Evolutionary conservation across 2,888 invertebrate species (phyloP).

Genomic region (Ecdyonurus torrentis): DNA sequence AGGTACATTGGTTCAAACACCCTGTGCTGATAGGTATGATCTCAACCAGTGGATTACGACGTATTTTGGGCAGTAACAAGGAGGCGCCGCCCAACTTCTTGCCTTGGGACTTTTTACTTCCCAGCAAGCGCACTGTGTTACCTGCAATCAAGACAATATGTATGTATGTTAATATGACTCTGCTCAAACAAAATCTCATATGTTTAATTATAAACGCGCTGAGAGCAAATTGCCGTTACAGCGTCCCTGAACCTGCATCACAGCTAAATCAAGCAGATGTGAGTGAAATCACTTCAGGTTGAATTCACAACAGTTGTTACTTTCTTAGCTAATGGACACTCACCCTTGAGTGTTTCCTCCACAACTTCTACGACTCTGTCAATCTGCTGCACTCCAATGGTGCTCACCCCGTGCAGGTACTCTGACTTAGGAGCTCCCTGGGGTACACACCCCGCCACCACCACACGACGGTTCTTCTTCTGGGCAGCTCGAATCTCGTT

Average conservation of each 20-base stretch:
- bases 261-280: too few species aligned
- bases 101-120: constrained; percentile 63
- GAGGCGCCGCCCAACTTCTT: constrained; percentile 76
- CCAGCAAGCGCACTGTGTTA: constrained; percentile 56
- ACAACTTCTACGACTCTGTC: constrained; percentile 95
- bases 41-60: constrained; percentile 91
- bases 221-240: too few species aligned
- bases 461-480: constrained; percentile 60
- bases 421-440: constrained; percentile 71
- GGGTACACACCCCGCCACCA: constrained; percentile 96
- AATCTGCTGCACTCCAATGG: constrained; percentile 97
- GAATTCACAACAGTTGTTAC: too few species aligned
- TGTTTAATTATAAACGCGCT: too few species aligned
- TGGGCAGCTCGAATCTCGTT: constrained; percentile 47
- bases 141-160: constrained; percentile 34
- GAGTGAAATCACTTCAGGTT: too few species aligned
- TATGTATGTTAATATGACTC: too few species aligned
- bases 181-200: too few species aligned
- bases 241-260: too few species aligned
- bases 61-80: constrained; percentile 77
- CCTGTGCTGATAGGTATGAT: constrained; percentile 94
- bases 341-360: constrained; percentile 89
- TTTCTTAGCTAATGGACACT: too few species aligned
- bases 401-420: constrained; percentile 60
- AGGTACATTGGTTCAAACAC: constrained; percentile 95